Evolutionary conservation across 2,888 invertebrate genomes (phyloP).

Genomic region (Brenthis daphne): DNA sequence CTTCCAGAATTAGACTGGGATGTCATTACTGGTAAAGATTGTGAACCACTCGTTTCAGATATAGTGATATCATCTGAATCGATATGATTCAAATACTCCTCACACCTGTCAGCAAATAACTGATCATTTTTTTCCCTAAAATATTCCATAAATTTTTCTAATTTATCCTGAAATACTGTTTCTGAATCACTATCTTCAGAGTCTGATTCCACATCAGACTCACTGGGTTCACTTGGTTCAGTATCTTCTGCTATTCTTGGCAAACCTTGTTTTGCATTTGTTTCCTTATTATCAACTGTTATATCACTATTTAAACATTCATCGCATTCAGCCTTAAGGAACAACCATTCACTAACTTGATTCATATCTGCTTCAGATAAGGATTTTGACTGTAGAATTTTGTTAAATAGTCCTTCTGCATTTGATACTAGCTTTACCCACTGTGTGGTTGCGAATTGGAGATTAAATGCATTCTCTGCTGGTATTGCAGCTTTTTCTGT

Average conservation of each 20-base stretch:
- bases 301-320: conserved; percentile 87
- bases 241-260: conserved; percentile 79
- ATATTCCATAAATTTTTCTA: conserved; percentile 87
- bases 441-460: conserved; percentile 92
- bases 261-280: conserved; percentile 68
- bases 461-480: conserved; percentile 82
- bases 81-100: conserved; percentile 81
- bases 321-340: conserved; percentile 93
- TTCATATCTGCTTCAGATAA: conserved; percentile 87
- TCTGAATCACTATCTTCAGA: conserved; percentile 84
- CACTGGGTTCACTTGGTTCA: conserved; percentile 83
- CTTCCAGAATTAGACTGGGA: conserved; percentile 75
- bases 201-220: conserved; percentile 83
- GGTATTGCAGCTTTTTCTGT: conserved; percentile 64
- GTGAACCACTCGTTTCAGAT: conserved; percentile 77
- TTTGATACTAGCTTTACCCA: conserved; percentile 91
- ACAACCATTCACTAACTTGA: conserved; percentile 90
- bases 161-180: conserved; percentile 85
- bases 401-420: conserved; percentile 92
- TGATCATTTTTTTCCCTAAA: conserved; percentile 87
- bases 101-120: conserved; percentile 83
- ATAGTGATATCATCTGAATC: conserved; percentile 79
- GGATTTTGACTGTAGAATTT: conserved; percentile 86
- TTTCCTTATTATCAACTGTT: conserved; percentile 70
- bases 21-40: conserved; percentile 74